These are phyloP conservation scores for Chionoecetes opilio DNA, from an alignment of 1,140 invertebrate genomes.

Conservation along the genomic window DNA sequence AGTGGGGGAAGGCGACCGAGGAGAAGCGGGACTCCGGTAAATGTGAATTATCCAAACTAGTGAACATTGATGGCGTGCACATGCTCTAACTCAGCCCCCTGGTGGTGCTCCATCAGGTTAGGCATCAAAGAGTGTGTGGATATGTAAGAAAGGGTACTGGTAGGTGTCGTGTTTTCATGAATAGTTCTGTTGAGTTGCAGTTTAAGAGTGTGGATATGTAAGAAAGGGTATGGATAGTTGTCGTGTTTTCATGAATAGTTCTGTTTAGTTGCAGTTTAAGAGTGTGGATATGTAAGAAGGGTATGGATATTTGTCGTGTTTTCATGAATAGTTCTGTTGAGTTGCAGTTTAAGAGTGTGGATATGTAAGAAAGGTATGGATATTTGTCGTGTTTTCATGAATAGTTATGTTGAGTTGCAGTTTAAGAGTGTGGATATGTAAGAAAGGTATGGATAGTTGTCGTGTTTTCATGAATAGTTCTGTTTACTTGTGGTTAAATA, in stretches of 20 bases:
- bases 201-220: too few species aligned
- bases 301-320: too few species aligned
- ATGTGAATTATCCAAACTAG: constrained; percentile 52
- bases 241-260: too few species aligned
- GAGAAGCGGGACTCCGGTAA: constrained; percentile 61
- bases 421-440: too few species aligned
- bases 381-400: not conserved
- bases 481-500: too few species aligned
- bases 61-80: constrained; percentile 68
- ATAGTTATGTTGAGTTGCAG: not conserved
- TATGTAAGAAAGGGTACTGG: not conserved
- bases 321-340: too few species aligned
- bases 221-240: too few species aligned
- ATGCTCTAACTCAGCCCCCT: constrained; percentile 21
- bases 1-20: constrained; percentile 65
- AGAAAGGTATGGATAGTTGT: too few species aligned
- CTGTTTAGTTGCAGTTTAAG: too few species aligned
- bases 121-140: not conserved
- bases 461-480: too few species aligned
- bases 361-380: not conserved
- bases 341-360: too few species aligned
- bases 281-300: too few species aligned
- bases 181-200: not conserved
- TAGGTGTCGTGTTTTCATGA: not conserved
- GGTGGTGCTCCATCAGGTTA: not conserved